Base-by-base conservation (phyloP, 2,888 invertebrate genomes). In the Apodemia duryi region DNA sequence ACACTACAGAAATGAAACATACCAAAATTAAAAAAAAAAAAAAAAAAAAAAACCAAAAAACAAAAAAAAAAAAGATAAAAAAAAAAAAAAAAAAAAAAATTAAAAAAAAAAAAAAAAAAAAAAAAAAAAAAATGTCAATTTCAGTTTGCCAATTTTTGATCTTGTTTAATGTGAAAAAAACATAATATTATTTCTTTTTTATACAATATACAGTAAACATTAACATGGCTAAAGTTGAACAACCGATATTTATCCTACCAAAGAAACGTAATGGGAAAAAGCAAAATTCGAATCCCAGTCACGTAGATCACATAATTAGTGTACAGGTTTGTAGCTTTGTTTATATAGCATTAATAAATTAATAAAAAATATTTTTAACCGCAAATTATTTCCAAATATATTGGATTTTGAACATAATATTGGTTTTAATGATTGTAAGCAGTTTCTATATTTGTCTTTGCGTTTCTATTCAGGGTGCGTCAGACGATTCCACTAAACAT, bases 241-340 rank as follows among this genome's bases (percentile, higher is more conserved):
- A 85, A 69, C 93, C 94, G 11, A 82, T 93, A 74, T 93, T 94
- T 75, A 93, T 94, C 76, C 85, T 94, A 71, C 94, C 94, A 1
- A 83, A 94, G 86, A 92, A 93, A 87, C 80, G 93, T 79, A 91
- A 92, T 75, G 93, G 93, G 69, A 93, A 93, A 81, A 87, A 92
- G 75, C 86, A 83, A 72, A 92, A 88, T 72, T 75, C 86, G 41
- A 86, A 87, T 71, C 83, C 87, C 68, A 92, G 93, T 75, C 93
- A 94, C 86, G 94, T 94, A 64, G 94, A 94, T 74, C 94, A 94
- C 75, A 94, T 94, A 67, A 94, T 94, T 70, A 91, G 91, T 70
- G 92, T 94, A 61, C 94, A 94, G 89, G 94, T 94, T 74, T 68
- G 73, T 76, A 66, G 52, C 46, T 13, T 46, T 61, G 10, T 66